A percentile compares a stretch with the other conserved stretches of the same genome.
These are phyloP conservation scores for Hydrophis major DNA, from an alignment of 2,797 vertebrate genomes.

Conservation along the genomic window DNA sequence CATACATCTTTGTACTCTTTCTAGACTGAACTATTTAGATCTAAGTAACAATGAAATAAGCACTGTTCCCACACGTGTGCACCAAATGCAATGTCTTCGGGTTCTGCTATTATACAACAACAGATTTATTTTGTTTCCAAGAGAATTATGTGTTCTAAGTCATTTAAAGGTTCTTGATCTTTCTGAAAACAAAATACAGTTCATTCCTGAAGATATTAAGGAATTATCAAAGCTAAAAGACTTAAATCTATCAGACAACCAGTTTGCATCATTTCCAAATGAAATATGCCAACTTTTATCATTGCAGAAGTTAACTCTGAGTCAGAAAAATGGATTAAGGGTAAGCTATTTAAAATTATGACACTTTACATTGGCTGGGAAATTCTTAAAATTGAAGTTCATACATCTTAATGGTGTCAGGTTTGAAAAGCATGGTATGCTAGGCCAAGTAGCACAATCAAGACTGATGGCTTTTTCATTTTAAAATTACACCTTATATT, in stretches of 20 bases:
- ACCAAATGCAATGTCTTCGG: slow-evolving; percentile 54
- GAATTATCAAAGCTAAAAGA: slow-evolving; percentile 59
- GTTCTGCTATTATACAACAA: slow-evolving; percentile 62
- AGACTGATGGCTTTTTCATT: not conserved
- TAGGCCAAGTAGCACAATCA: not conserved
- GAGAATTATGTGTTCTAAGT: slow-evolving; percentile 64
- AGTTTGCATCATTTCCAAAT: slow-evolving; percentile 65
- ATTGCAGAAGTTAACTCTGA: slow-evolving; percentile 57
- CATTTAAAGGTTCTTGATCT: slow-evolving; percentile 59
- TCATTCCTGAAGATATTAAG: slow-evolving; percentile 54
- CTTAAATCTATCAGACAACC: slow-evolving; percentile 64
- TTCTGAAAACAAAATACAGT: slow-evolving; percentile 65
- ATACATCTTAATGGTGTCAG: not conserved
- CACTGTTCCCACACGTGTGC: slow-evolving; percentile 47
- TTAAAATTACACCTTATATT: not conserved
- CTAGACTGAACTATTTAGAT: slow-evolving; percentile 59
- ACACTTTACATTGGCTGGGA: not conserved
- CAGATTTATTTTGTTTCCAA: slow-evolving; percentile 60
- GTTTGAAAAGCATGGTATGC: not conserved
- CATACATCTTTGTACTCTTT: slow-evolving; percentile 53
- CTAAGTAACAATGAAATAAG: slow-evolving; percentile 66
- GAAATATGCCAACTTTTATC: slow-evolving; percentile 61
- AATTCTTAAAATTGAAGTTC: not conserved
- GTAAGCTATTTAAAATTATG: slow-evolving; percentile 50
- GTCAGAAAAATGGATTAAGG: slow-evolving; percentile 60